Evolutionary conservation across 2,888 invertebrate genomes (phyloP), one percentile per base, ranked within the genome.

Genomic region (Aelia acuminata): DNA sequence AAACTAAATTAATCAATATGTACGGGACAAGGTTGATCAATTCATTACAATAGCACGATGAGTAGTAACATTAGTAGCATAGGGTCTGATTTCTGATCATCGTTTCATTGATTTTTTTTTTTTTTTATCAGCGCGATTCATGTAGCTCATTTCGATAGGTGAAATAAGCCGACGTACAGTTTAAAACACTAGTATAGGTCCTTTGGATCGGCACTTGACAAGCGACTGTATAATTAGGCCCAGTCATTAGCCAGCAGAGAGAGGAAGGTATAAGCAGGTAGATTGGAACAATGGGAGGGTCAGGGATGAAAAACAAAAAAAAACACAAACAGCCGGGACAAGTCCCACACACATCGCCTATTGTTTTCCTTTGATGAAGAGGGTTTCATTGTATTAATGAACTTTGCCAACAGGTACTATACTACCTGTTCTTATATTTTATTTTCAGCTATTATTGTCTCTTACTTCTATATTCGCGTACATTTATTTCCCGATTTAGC

Each of bases 331-430:
- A 47, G 80, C 11, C 80, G 43, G n/a, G 43, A 80, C 80, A 80
- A 80, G 80, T 80, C 80, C 80, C 80, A 80, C 80, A 80, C 80
- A 80, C 80, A 80, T 80, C n/a, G 80, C 31, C 63, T 70, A 70
- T 70, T 70, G 63, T 70, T 35, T 70, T 70, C 63, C 63, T 70
- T 70, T 70, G 63, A 70, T 70, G 63, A 70, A 70, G 63, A 35
- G 63, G 63, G 63, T 70, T 22, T 70, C 63, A 70, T 70, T 70
- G 63, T 70, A 70, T 70, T 70, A 70, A 70, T 70, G 63, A 70
- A 70, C 63, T 70, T 70, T 31, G 35, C 63, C 35, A 70, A 70
- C 63, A 70, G 63, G 63, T 70, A 70, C 43, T 7, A 43, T n/a
- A 10, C 63, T 70, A 70, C 63, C 63, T 70, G 63, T 31, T 70